phyloP scores from a whole-genome alignment of 2,113 vertebrate species.

The Glaucomys volans region DNA sequence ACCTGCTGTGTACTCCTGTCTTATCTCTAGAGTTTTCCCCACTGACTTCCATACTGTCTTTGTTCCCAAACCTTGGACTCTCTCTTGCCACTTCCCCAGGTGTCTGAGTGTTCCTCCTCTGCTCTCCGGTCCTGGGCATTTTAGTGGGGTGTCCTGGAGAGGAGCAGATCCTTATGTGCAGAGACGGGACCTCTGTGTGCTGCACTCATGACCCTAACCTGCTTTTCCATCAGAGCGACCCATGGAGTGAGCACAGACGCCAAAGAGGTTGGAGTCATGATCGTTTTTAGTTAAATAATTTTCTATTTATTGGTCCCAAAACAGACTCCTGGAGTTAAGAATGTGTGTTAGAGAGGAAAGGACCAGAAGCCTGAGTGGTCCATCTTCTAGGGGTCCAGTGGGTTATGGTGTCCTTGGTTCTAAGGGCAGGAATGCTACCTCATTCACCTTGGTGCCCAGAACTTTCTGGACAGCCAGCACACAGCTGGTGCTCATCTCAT shows the following conservation, averaged over 20 bases:
- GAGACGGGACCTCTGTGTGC: neutral
- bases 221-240: neutral
- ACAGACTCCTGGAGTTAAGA: neutral
- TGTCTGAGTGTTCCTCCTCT: neutral
- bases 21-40: neutral
- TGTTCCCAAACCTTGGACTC: neutral
- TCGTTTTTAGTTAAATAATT: neutral
- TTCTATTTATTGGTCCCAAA: neutral
- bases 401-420: no score
- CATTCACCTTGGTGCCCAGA: neutral
- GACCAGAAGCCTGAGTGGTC: neutral
- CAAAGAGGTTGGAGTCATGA: neutral
- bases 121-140: neutral
- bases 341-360: neutral
- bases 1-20: neutral
- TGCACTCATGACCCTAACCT: rapidly evolving
- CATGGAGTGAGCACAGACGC: neutral
- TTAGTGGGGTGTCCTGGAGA: neutral
- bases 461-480: neutral
- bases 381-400: neutral
- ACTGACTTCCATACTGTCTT: neutral
- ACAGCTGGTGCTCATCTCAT: neutral
- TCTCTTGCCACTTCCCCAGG: neutral
- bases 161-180: neutral
- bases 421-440: neutral